Evolutionary conservation across 2,797 vertebrate species (phyloP), one percentile per base, ranked within the genome.

Genomic region (Bradypodion pumilum): DNA sequence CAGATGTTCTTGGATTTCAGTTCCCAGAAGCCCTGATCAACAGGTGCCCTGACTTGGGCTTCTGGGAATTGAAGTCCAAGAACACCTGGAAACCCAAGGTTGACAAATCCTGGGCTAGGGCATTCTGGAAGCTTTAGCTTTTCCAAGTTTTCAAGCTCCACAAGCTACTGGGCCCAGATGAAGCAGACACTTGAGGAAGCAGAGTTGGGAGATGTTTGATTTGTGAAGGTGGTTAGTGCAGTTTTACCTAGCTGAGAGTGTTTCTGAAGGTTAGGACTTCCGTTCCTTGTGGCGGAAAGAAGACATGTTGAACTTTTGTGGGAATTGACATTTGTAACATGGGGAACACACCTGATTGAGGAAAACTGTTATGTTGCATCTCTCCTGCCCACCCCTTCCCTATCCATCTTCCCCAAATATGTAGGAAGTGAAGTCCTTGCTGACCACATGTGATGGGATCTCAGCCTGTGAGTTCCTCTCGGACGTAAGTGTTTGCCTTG

Each of bases 371-470:
- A 19, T 16, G 52, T 56, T 56, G 13, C 19, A 4, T 78, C 7
- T 76, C 52, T 42, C 27, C 44, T 5, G 1, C 29, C 23, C 35
- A 27, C 9, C 9, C 21, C 40, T 0, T 6, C 13, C 27, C 1
- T 3, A 15, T 23, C 52, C 5, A 1, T 0, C 1, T 19, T 56
- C 74, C 63, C 63, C 1, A 79, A 19, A 88, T 52, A 40, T 65
- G 35, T 95, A 98, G 98, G 96, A 97, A 87, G 92, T 97, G 87
- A 97, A 96, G 91, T 95, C 95, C 1, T 74, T 98, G 90, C 91
- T 95, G 84, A 98, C 96, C 88, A 94, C 93, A 91, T 96, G 96
- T 60, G 97, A 97, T 2, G 97, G 98, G 46, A 91, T 98, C 84
- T 97, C 98, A 0, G 95, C 95, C 65, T 97, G 97, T 19, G 73